Conservation (phyloP, 2,888 invertebrate genomes). For the Uropetala carovei region DNA sequence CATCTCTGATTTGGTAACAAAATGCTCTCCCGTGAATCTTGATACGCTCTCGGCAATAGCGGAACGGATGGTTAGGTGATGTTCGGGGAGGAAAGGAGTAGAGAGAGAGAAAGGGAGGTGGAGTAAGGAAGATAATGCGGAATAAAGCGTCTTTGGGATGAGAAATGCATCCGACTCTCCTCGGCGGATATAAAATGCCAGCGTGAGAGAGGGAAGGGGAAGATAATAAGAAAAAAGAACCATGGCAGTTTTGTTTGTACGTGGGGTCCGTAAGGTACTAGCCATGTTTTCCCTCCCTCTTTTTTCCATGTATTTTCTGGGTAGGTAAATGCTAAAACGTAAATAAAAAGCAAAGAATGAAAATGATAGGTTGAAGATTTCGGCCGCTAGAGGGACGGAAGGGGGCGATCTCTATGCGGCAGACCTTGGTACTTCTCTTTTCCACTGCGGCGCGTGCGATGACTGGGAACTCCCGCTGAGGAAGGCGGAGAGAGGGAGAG, state of each 20-base stretch:
- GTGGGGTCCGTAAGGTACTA: neutral
- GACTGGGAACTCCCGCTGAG: neutral
- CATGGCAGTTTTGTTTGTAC: neutral
- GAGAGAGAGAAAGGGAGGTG: neutral
- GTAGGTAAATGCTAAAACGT: neutral
- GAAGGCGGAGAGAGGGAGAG: neutral
- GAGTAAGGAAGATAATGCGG: neutral
- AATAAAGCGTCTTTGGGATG: neutral
- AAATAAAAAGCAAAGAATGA: neutral
- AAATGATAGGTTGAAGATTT: too few relatives aligned
- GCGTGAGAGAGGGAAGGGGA: neutral
- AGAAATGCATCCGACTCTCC: neutral
- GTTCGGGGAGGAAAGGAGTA: neutral
- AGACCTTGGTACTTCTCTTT: neutral
- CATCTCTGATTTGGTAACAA: conserved; percentile 54
- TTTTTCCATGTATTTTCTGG: neutral
- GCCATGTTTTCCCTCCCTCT: neutral
- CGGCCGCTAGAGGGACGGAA: neutral
- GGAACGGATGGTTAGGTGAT: neutral
- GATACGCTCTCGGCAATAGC: neutral
- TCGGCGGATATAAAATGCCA: neutral
- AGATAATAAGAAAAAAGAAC: neutral
- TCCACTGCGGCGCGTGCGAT: neutral
- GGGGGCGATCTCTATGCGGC: neutral
- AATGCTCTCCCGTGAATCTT: conserved; percentile 50